Conservation (phyloP, 2,888 invertebrate species). For the Temnothorax rugatulus region DNA sequence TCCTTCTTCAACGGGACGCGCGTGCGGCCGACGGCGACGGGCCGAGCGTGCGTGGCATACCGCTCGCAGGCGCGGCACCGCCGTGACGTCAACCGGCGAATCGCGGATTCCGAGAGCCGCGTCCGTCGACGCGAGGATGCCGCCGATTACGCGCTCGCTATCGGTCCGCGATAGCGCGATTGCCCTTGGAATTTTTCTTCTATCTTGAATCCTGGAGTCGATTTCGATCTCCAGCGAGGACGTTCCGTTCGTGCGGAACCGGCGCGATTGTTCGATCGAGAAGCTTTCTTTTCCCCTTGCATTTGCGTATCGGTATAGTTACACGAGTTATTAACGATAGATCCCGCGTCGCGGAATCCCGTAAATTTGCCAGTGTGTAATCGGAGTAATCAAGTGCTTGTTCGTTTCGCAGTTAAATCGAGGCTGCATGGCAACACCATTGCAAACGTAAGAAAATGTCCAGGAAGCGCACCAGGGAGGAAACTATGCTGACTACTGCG, state of each 20-base stretch:
- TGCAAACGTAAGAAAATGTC: constrained; percentile 78
- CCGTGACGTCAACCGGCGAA: constrained; percentile 20
- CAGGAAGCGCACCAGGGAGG: constrained; percentile 80
- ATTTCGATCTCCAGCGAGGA: neutral
- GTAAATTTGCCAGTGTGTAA: neutral
- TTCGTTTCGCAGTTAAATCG: constrained; percentile 30
- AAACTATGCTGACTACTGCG: constrained; percentile 71
- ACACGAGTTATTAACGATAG: neutral
- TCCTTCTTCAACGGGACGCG: no score
- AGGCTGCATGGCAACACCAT: constrained; percentile 63
- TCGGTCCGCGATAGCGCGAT: neutral
- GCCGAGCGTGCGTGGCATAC: constrained; percentile 34
- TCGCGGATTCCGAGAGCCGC: neutral
- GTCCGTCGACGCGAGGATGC: neutral
- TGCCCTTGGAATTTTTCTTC: neutral
- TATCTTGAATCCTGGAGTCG: neutral
- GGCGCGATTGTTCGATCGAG: neutral
- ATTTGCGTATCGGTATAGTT: neutral
- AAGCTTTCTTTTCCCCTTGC: neutral
- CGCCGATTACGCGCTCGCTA: no score
- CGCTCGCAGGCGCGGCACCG: constrained; percentile 25
- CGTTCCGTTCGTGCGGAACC: neutral
- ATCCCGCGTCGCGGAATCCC: neutral
- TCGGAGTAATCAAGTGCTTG: neutral
- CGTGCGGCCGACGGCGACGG: no score